A percentile compares a stretch with the other conserved stretches of the same genome.
Conservation (phyloP, 2,113 vertebrate species). For the Dasyurus viverrinus region DNA sequence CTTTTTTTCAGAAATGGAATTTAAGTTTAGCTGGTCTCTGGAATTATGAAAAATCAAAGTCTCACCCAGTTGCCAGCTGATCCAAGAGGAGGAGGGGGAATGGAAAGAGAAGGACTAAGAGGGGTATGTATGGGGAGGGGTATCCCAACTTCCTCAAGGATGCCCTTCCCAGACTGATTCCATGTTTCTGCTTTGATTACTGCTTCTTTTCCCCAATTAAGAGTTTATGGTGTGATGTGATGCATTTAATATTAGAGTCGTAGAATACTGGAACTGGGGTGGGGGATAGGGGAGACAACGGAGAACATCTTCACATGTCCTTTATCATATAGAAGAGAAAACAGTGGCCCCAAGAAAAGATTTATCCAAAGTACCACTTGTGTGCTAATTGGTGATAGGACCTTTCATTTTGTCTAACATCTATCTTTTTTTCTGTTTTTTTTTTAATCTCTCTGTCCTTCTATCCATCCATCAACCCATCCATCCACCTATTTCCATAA, state of each 20-base stretch:
- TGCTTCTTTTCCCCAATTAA: neutral
- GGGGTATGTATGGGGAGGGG: neutral
- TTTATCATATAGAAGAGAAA: neutral
- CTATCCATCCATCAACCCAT: neutral
- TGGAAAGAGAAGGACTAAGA: neutral
- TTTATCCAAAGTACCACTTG: neutral
- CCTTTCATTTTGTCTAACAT: neutral
- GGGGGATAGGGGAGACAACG: neutral
- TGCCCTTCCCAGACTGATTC: neutral
- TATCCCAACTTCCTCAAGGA: neutral
- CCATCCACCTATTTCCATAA: too few relatives aligned
- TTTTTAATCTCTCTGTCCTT: neutral
- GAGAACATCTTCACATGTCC: neutral
- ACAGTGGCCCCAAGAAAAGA: neutral
- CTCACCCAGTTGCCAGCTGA: neutral
- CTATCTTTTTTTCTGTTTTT: neutral
- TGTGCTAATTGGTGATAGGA: neutral
- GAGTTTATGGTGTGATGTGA: neutral
- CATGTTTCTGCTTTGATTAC: neutral
- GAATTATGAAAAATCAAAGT: slow-evolving; percentile 66
- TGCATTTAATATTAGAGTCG: neutral
- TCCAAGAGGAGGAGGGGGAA: neutral
- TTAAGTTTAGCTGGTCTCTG: slow-evolving; percentile 34
- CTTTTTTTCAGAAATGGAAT: slow-evolving; percentile 48
- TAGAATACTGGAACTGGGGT: neutral